Conservation (phyloP, 2,113 vertebrate species). For the Bubalus kerabau region DNA sequence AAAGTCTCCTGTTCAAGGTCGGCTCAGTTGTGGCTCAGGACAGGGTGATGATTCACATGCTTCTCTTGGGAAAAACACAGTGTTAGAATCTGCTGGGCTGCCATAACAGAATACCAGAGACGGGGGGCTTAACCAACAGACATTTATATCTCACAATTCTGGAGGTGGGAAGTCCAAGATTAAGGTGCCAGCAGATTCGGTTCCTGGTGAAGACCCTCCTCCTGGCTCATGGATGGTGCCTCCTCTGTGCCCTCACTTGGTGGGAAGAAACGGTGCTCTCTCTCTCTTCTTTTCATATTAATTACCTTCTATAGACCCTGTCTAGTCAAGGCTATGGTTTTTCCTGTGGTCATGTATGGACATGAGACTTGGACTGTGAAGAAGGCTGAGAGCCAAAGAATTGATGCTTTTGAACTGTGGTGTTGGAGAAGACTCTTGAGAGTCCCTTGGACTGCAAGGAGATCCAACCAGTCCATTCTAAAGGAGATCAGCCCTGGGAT, state of each 20-base stretch:
- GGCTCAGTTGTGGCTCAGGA: not conserved
- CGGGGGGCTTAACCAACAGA: not conserved
- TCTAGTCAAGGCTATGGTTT: not conserved
- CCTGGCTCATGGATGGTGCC: not conserved
- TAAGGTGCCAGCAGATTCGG: not conserved
- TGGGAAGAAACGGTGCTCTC: not conserved
- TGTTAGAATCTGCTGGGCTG: not conserved
- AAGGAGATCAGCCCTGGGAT: no score
- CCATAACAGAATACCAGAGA: not conserved
- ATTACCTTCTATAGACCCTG: not conserved
- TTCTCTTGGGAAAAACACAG: not conserved
- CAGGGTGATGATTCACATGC: not conserved
- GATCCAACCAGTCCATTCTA: no score
- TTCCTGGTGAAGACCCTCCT: not conserved
- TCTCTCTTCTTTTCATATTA: not conserved
- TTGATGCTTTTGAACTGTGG: no score
- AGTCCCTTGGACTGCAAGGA: no score
- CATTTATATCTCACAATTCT: not conserved
- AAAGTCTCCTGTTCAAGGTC: not conserved
- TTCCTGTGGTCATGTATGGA: no score
- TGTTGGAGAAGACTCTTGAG: no score
- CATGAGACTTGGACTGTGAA: no score
- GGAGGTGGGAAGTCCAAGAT: not conserved
- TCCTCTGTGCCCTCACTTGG: not conserved
- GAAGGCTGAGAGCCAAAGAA: fast-evolving